These are phyloP conservation scores for Corydoras maculifer DNA, from an alignment of 2,113 vertebrate genomes.

Conservation along the genomic window DNA sequence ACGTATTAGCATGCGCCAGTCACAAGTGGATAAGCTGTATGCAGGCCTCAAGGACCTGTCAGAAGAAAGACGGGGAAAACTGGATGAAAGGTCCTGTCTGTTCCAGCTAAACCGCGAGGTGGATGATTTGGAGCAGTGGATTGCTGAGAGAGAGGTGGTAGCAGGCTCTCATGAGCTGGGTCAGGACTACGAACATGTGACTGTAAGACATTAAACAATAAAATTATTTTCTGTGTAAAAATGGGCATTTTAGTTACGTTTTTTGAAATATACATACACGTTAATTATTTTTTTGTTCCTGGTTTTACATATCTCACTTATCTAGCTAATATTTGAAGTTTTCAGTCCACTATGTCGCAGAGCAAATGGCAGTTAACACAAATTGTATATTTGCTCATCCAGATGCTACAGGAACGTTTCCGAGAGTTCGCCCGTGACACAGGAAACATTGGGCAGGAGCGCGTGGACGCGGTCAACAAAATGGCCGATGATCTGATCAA, in stretches of 20 bases:
- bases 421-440: slow-evolving; percentile 93
- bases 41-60: slow-evolving; percentile 92
- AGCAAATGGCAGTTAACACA: no score
- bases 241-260: no score
- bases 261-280: no score
- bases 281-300: no score
- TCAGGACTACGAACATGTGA: slow-evolving; percentile 94
- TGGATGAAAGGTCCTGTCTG: slow-evolving; percentile 87
- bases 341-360: no score
- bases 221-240: no score
- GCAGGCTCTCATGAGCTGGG: slow-evolving; percentile 93
- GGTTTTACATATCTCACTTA: no score
- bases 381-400: slow-evolving; percentile 6
- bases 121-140: slow-evolving; percentile 96
- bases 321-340: no score
- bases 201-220: slow-evolving; percentile 57
- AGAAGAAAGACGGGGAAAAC: slow-evolving; percentile 85
- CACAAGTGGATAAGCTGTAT: slow-evolving; percentile 94
- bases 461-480: slow-evolving; percentile 84
- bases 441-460: slow-evolving; percentile 90
- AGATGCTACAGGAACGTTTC: slow-evolving; percentile 98
- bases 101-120: slow-evolving; percentile 95
- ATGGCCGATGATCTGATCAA: slow-evolving; percentile 93
- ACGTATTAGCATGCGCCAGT: slow-evolving; percentile 92
- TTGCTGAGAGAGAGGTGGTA: slow-evolving; percentile 91